These are phyloP conservation scores for Pachyramphus minor DNA, from an alignment of 2,113 vertebrate genomes.

Conservation along the genomic window DNA sequence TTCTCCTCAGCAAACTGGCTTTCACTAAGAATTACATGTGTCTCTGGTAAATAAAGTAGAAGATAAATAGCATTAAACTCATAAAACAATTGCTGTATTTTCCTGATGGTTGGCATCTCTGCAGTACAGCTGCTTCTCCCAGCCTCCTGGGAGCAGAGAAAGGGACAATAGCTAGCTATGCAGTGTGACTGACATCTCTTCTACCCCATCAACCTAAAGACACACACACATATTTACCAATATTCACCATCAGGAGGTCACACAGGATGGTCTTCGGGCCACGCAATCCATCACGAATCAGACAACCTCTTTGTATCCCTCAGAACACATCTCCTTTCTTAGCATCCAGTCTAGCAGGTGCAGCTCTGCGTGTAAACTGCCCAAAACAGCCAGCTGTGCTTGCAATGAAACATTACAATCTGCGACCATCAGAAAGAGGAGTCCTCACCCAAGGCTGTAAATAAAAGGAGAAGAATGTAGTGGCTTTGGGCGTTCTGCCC, in stretches of 20 bases:
- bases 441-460: rapidly evolving
- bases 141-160: not conserved
- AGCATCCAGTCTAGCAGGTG: not conserved
- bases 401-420: not conserved
- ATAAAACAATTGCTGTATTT: slow-evolving; percentile 55
- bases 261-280: not conserved
- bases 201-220: not conserved
- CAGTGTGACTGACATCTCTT: not conserved
- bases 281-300: rapidly evolving
- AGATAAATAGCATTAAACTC: slow-evolving; percentile 42
- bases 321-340: not conserved
- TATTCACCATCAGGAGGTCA: not conserved
- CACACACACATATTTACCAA: not conserved
- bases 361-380: not conserved
- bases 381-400: not conserved
- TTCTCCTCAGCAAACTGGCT: not conserved
- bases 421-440: not conserved
- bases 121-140: slow-evolving; percentile 42
- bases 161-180: slow-evolving; percentile 28
- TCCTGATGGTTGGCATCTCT: slow-evolving; percentile 45
- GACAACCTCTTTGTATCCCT: not conserved
- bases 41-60: slow-evolving; percentile 28
- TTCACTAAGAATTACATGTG: not conserved
- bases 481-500: not conserved
- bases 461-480: not conserved